These are phyloP conservation scores for Synanthedon andrenaeformis DNA, from an alignment of 2,888 invertebrate genomes.

Conservation along the genomic window DNA sequence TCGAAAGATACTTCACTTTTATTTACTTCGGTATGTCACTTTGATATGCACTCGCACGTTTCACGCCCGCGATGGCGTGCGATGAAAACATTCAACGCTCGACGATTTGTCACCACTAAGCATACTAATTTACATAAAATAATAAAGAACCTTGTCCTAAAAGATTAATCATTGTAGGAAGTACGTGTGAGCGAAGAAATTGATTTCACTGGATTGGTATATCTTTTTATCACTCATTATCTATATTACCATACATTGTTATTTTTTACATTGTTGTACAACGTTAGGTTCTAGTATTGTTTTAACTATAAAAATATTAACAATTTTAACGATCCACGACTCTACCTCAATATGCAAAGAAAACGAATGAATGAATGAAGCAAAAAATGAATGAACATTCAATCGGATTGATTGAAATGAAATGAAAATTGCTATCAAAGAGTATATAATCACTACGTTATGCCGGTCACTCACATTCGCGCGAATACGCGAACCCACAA, in stretches of 20 bases:
- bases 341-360: neutral
- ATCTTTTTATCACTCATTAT: constrained; percentile 19
- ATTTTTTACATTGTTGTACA: neutral
- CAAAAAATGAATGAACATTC: neutral
- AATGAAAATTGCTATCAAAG: neutral
- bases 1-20: constrained; percentile 5
- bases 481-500: too few species aligned
- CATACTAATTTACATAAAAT: constrained; percentile 59
- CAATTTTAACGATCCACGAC: neutral
- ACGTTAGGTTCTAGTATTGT: neutral
- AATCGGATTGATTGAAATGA: neutral
- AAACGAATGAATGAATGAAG: neutral
- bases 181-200: constrained; percentile 54
- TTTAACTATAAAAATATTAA: too few species aligned
- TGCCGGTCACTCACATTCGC: too few species aligned
- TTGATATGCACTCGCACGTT: constrained; percentile 16
- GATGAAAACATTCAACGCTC: constrained; percentile 11
- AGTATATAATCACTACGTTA: too few species aligned
- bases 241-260: neutral
- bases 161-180: constrained; percentile 57
- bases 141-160: constrained; percentile 56
- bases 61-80: constrained; percentile 12
- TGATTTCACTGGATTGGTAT: constrained; percentile 37
- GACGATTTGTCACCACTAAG: constrained; percentile 15
- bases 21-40: constrained; percentile 8